Evolutionary conservation across 2,888 invertebrate species (phyloP).

Genomic region (Omphaloscelis lunosa): DNA sequence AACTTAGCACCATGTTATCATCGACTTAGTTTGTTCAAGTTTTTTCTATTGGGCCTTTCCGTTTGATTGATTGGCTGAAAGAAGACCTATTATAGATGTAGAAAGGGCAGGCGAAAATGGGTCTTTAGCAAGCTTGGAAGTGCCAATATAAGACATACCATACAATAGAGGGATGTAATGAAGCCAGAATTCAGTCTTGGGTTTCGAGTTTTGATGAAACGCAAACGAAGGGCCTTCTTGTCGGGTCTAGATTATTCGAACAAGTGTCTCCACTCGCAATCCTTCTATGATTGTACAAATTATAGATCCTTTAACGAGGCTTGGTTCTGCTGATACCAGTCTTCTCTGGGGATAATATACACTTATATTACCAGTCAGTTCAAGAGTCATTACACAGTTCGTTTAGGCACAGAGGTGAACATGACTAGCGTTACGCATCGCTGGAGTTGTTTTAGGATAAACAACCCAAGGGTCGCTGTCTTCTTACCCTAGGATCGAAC

Average conservation of each 20-base stretch:
- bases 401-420: neutral
- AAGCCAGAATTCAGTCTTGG: neutral
- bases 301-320: neutral
- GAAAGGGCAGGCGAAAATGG: neutral
- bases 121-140: neutral
- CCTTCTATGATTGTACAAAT: neutral
- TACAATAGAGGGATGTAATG: too few relatives aligned
- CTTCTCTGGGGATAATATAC: neutral
- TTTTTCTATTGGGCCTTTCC: neutral
- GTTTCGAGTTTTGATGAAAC: neutral
- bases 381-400: neutral
- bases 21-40: neutral
- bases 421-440: neutral
- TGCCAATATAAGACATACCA: neutral
- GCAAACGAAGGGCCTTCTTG: neutral
- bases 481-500: too few relatives aligned
- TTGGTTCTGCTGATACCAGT: neutral
- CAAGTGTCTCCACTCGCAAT: neutral
- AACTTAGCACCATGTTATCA: neutral
- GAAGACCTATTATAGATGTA: neutral
- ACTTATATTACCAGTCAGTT: neutral
- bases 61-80: neutral
- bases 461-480: neutral
- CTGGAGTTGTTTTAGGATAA: neutral
- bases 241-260: neutral